phyloP scores from a whole-genome alignment of 2,113 vertebrate species.

The human (Homo sapiens) region GRCh38 chr3:94274001-94274500 shows the following conservation, averaged over 20 bases:
- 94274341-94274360: background rate
- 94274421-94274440: background rate
- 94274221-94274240: background rate
- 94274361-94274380: background rate
- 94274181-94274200: background rate
- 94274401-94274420: background rate
- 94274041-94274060: background rate
- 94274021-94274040: background rate
- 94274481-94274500: conserved; percentile 42
- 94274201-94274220: background rate
- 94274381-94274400: background rate
- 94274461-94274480: background rate
- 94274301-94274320: background rate
- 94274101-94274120: background rate
- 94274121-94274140: background rate
- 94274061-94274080: background rate
- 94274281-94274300: background rate
- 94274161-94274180: background rate
- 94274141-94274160: background rate
- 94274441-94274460: conserved; percentile 24
- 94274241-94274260: background rate
- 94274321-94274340: background rate
- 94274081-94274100: background rate
- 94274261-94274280: background rate
- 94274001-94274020: background rate